Evolutionary conservation across 2,888 invertebrate species (phyloP).

Genomic region (Tenthredo notha): DNA sequence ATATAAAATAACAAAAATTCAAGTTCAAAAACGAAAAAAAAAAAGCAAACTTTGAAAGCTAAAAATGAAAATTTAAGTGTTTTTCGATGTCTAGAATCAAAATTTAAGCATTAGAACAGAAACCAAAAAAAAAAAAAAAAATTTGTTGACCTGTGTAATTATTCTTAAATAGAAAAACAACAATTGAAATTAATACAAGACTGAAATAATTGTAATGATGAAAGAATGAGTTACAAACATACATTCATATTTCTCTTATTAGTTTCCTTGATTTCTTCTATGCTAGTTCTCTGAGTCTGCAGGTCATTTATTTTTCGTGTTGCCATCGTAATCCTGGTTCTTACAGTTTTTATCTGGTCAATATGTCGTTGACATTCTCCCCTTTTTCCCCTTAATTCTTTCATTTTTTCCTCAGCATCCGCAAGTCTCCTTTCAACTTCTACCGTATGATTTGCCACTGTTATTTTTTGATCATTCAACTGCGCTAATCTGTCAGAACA

Average conservation of each 20-base stretch:
- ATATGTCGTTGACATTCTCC: constrained; percentile 63
- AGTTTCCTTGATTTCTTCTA: constrained; percentile 68
- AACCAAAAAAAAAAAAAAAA: too few relatives aligned
- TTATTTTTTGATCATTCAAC: constrained; percentile 59
- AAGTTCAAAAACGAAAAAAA: too few relatives aligned
- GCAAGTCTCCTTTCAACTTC: constrained; percentile 66
- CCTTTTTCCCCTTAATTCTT: constrained; percentile 61
- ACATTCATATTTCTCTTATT: constrained; percentile 68
- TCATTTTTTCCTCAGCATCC: constrained; percentile 63
- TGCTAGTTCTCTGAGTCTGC: constrained; percentile 69
- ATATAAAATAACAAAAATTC: too few relatives aligned
- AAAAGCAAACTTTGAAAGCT: too few relatives aligned
- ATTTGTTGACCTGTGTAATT: too few relatives aligned
- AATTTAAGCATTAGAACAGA: too few relatives aligned
- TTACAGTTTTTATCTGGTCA: constrained; percentile 65
- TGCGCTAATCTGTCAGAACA: constrained; percentile 76
- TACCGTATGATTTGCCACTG: constrained; percentile 67
- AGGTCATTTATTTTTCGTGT: constrained; percentile 69
- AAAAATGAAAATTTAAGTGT: too few relatives aligned
- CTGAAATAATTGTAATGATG: neutral
- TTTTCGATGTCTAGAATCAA: too few relatives aligned
- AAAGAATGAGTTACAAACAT: constrained; percentile 14
- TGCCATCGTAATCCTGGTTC: constrained; percentile 65
- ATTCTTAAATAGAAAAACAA: constrained; percentile 50
- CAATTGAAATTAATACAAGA: neutral